Percentiles rank a stretch among this genome's conserved stretches.
These are phyloP conservation scores for Eudorcas thomsonii DNA, from an alignment of 2,113 vertebrate genomes.

Conservation along the genomic window DNA sequence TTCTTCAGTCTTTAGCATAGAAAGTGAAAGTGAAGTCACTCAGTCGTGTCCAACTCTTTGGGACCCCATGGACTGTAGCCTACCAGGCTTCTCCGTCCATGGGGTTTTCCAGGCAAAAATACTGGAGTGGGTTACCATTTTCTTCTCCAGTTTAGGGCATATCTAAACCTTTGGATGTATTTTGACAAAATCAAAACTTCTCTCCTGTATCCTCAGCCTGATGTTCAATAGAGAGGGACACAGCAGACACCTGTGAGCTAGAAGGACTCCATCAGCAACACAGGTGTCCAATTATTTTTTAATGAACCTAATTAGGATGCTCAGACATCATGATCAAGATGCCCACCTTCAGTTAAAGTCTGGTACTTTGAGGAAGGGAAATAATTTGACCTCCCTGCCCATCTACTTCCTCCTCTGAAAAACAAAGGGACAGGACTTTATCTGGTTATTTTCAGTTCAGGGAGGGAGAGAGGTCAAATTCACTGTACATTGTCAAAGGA, in stretches of 20 bases:
- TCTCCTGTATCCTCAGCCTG: not conserved
- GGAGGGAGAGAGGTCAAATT: constrained; percentile 14
- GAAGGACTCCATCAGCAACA: not conserved
- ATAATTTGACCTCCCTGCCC: not conserved
- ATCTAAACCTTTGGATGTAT: not conserved
- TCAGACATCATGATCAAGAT: not conserved
- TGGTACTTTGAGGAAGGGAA: constrained; percentile 10
- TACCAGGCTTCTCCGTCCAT: too few species aligned
- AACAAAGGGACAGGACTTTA: constrained; percentile 17
- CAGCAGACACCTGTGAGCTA: not conserved
- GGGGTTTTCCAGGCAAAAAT: too few species aligned
- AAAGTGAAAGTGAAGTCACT: not conserved
- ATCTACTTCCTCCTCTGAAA: constrained; percentile 26
- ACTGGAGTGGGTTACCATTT: too few species aligned
- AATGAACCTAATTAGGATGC: not conserved
- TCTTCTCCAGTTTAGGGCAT: not conserved
- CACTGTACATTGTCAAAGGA: not conserved
- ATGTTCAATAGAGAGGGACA: not conserved
- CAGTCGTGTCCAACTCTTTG: too few species aligned
- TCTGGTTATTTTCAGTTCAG: constrained; percentile 20
- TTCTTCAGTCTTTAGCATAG: not conserved
- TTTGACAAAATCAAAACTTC: not conserved
- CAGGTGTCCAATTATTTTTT: not conserved
- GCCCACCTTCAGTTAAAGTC: not conserved
- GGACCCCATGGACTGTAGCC: too few species aligned